These are phyloP conservation scores for Achatina immaculata DNA, from an alignment of 1,140 invertebrate species.

Conservation along the genomic window DNA sequence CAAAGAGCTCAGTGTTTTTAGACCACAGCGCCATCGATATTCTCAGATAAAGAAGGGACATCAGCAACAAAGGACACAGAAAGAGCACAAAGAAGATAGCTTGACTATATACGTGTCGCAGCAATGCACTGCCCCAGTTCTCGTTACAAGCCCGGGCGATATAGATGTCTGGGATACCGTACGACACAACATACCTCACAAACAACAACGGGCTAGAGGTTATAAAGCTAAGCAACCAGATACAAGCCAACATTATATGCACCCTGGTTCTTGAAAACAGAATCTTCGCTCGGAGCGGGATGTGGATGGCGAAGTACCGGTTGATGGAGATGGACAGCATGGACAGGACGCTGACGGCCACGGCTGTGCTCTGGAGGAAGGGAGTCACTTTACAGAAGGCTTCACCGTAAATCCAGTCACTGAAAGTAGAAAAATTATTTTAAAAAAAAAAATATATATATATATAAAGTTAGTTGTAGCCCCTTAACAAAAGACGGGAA, in stretches of 20 bases:
- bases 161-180: conserved; percentile 43
- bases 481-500: neutral
- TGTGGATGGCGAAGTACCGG: conserved; percentile 60
- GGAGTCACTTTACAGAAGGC: conserved; percentile 75
- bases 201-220: conserved; percentile 49
- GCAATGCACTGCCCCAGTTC: conserved; percentile 36
- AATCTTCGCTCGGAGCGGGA: conserved; percentile 54
- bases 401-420: conserved; percentile 87
- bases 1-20: conserved; percentile 75
- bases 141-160: conserved; percentile 48
- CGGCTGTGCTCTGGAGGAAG: conserved; percentile 61
- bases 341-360: conserved; percentile 64
- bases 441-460: neutral
- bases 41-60: conserved; percentile 86
- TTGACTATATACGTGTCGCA: conserved; percentile 74
- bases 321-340: conserved; percentile 67
- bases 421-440: conserved; percentile 54
- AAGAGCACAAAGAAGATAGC: conserved; percentile 82
- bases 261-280: conserved; percentile 51
- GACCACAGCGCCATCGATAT: conserved; percentile 86
- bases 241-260: conserved; percentile 44
- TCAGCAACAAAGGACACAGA: conserved; percentile 81
- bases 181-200: conserved; percentile 49
- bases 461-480: neutral
- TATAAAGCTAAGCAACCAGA: conserved; percentile 50